Evolutionary conservation across 2,797 vertebrate genomes (phyloP), one percentile per base, ranked within the genome.

Genomic region (Trachurus trachurus): DNA sequence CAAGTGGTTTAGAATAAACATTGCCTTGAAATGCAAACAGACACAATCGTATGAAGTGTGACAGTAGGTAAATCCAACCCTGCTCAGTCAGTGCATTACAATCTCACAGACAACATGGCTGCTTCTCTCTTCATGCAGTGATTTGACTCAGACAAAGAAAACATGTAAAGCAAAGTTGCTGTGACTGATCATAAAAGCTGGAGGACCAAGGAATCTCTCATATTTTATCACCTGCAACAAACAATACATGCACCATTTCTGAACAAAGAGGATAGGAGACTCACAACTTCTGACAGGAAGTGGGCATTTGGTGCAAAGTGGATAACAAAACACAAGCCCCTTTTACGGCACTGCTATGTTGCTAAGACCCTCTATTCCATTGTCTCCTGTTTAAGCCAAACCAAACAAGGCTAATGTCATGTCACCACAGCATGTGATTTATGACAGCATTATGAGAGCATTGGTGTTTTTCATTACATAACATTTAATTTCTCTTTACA

Each of bases 321-420:
- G 56, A 74, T 60, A 78, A 66, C 44, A 67, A 83, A 59, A 67
- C 69, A 68, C 16, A 49, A 49, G 45, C 45, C 45, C 16, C 17
- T 19, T 47, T 19, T 47, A 12, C 16, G 17, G 17, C 6, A 2
- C 42, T 13, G 16, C 44, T 45, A 17, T 45, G 44, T 17, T 45
- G 11, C 6, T 45, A 16, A 6, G 42, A 44, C 13, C 42, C 42
- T 44, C 15, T 6, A 44, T 44, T 5, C 13, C 42, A 12, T 10
- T 10, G 11, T 42, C 40, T 11, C 40, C 15, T 44, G 42, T 16
- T 12, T 44, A 44, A 5, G 2, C 45, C 19, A 19, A 49, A 49
- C 45, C 17, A 49, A 17, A 49, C 45, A 49, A 49, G 2, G 7
- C 45, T 8, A 19, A 19, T 0, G 3, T 49, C 19, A 45, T 19